Conservation (phyloP, 2,113 vertebrate genomes). For the Herpetotheres cachinnans region DNA sequence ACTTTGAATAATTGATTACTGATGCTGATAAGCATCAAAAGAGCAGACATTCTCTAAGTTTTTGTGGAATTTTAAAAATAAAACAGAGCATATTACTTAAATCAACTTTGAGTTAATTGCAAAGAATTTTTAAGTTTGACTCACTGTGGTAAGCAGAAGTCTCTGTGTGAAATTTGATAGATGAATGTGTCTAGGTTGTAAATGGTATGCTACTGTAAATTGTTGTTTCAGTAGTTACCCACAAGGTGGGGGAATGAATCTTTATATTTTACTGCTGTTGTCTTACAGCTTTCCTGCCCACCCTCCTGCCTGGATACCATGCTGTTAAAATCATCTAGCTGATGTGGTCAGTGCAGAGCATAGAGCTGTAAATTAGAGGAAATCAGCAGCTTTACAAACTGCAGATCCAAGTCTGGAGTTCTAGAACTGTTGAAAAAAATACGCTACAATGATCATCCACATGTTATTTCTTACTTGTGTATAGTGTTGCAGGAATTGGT, state of each 20-base stretch:
- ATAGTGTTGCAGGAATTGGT: not conserved
- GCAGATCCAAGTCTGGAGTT: not conserved
- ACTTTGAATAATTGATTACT: not conserved
- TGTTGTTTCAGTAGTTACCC: conserved; percentile 49
- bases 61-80: not conserved
- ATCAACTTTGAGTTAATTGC: not conserved
- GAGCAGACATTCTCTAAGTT: not conserved
- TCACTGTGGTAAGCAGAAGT: not conserved
- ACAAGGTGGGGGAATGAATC: conserved; percentile 59
- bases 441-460: fast-evolving
- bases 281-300: not conserved
- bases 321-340: not conserved
- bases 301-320: not conserved
- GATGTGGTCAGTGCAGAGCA: not conserved
- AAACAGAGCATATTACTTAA: not conserved
- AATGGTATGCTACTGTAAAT: not conserved
- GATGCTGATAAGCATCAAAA: not conserved
- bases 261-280: not conserved
- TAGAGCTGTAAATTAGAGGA: not conserved
- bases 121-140: not conserved
- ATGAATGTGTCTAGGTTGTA: not conserved
- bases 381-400: not conserved
- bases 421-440: not conserved
- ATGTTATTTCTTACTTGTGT: not conserved
- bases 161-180: not conserved